A percentile compares a stretch with the other conserved stretches of the same genome.
Conservation (phyloP, 2,888 invertebrate species). For the Strigamia maritima region DNA sequence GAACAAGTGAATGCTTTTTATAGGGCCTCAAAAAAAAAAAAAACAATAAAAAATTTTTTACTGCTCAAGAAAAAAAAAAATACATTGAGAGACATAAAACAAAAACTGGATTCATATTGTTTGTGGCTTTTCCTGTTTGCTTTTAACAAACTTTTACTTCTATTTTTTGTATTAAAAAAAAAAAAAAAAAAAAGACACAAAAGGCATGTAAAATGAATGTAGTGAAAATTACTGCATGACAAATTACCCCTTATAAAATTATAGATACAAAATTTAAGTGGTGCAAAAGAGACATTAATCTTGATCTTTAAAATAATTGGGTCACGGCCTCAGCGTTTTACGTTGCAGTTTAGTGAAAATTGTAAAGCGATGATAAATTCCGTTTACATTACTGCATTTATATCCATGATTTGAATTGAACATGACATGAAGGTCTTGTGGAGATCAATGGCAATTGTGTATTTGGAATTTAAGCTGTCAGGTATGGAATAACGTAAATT, state of each 20-base stretch:
- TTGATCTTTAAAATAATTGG: not conserved
- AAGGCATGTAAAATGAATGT: not conserved
- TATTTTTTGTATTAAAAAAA: not conserved
- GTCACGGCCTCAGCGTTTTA: not conserved
- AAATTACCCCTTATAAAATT: not conserved
- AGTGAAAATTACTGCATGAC: not conserved
- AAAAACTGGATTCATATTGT: not conserved
- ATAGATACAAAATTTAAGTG: not conserved
- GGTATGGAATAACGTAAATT: not conserved
- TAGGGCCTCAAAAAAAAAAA: not conserved
- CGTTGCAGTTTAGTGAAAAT: not conserved
- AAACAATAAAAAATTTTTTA: constrained; percentile 4
- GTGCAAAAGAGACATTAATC: not conserved
- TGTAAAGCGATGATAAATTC: not conserved
- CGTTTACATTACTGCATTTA: not conserved
- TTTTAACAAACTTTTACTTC: not conserved
- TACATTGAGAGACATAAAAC: not conserved
- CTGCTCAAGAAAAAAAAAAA: not conserved
- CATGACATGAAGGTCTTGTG: not conserved
- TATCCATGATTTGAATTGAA: not conserved
- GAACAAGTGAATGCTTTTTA: constrained; percentile 4
- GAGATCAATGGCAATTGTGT: constrained; percentile 4
- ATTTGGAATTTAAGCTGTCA: constrained; percentile 4
- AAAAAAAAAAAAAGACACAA: not conserved
- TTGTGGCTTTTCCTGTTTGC: not conserved